Evolutionary conservation across 2,888 invertebrate genomes (phyloP).

Genomic region (Caenorhabditis sulstoni): DNA sequence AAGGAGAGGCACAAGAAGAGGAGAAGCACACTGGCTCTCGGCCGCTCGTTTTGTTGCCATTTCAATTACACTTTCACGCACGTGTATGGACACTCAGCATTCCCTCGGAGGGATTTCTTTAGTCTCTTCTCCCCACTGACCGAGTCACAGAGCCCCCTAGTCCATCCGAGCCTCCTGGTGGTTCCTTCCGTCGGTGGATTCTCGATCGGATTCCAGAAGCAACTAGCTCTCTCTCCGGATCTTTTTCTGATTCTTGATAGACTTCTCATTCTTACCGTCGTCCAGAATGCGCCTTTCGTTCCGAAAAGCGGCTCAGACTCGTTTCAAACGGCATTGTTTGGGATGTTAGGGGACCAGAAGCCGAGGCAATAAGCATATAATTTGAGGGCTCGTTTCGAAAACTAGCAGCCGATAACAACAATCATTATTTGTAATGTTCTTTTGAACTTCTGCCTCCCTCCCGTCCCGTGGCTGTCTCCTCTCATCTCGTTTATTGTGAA

Average conservation of each 20-base stretch:
- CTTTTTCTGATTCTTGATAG: no score
- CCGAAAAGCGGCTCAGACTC: no score
- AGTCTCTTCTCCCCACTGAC: slow-evolving; percentile 7
- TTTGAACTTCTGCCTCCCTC: slow-evolving; percentile 8
- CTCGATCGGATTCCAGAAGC: no score
- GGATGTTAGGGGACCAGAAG: no score
- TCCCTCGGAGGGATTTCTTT: neutral
- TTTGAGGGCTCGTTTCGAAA: no score
- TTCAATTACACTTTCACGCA: slow-evolving; percentile 54
- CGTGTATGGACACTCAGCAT: slow-evolving; percentile 29
- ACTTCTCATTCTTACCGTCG: no score
- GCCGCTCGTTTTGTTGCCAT: slow-evolving; percentile 43
- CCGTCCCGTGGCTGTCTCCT: slow-evolving; percentile 19
- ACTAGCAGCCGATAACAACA: neutral
- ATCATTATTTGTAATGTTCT: slow-evolving; percentile 9
- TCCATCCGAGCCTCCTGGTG: no score
- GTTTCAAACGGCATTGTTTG: no score
- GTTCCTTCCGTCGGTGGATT: no score
- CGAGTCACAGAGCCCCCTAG: no score
- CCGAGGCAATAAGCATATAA: no score
- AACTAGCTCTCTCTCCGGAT: neutral
- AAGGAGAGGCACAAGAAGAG: slow-evolving; percentile 23
- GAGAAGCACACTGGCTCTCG: slow-evolving; percentile 25
- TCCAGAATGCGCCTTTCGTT: no score
- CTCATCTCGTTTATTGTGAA: slow-evolving; percentile 28